Evolutionary conservation across 1,140 invertebrate species (phyloP).

Genomic region (Ditylenchus dipsaci): DNA sequence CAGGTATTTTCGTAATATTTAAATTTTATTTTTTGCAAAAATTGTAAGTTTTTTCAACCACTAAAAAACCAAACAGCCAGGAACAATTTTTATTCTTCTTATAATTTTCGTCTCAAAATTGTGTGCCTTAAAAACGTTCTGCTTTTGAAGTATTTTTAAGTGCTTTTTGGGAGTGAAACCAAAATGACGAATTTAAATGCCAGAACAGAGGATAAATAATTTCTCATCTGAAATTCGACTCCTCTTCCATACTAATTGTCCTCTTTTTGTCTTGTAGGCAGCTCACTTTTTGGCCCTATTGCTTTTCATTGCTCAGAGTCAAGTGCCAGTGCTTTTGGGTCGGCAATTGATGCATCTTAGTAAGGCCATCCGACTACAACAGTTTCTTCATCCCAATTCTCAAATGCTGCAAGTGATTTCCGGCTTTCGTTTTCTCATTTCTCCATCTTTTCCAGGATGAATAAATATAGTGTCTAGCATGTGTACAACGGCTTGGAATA

Average conservation of each 20-base stretch:
- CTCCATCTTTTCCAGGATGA: not conserved
- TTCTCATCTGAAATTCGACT: not conserved
- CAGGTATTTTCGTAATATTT: constrained; percentile 1
- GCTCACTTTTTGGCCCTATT: constrained; percentile 19
- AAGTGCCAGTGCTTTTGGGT: not conserved
- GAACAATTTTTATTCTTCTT: no score
- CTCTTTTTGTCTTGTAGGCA: constrained; percentile 12
- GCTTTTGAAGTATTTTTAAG: no score
- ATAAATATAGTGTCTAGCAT: not conserved
- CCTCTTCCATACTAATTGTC: no score
- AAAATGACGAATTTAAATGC: no score
- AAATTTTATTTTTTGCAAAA: not conserved
- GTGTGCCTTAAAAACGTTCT: no score
- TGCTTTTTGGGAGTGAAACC: no score
- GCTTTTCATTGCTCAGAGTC: constrained; percentile 7
- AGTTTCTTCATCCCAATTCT: not conserved
- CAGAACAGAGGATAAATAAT: not conserved
- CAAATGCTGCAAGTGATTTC: not conserved
- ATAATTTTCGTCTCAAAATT: no score
- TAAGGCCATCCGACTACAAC: not conserved
- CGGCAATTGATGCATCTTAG: not conserved
- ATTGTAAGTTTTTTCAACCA: not conserved
- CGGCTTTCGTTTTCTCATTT: not conserved
- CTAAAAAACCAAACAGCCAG: no score
- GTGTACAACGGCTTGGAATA: no score